Percentiles rank a stretch among this genome's conserved stretches.
These are phyloP conservation scores for Micrasema longulum DNA, from an alignment of 1,140 invertebrate genomes.

Conservation along the genomic window DNA sequence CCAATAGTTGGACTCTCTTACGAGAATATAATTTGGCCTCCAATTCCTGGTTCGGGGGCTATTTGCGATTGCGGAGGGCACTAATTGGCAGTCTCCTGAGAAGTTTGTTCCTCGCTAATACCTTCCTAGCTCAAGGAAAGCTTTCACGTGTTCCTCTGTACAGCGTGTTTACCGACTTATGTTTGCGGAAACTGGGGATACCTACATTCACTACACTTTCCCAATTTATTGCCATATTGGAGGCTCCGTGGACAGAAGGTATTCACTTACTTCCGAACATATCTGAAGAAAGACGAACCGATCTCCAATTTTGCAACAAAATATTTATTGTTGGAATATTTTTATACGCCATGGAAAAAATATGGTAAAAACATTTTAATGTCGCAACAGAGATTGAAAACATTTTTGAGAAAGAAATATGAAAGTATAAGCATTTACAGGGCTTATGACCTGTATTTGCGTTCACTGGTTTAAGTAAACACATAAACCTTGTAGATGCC, in stretches of 20 bases:
- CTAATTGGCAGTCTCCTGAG: conserved; percentile 42
- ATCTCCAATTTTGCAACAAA: too few species aligned
- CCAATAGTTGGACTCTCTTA: conserved; percentile 31
- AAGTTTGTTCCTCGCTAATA: conserved; percentile 46
- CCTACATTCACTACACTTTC: conserved; percentile 3
- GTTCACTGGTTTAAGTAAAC: too few species aligned
- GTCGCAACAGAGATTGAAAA: too few species aligned
- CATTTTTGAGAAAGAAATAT: too few species aligned
- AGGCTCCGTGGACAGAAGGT: background rate
- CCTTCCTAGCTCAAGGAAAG: conserved; percentile 39
- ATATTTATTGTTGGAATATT: too few species aligned
- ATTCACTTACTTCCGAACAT: background rate
- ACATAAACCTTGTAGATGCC: too few species aligned
- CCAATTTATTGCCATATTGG: conserved; percentile 7
- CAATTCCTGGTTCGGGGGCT: conserved; percentile 24
- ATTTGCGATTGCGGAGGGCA: conserved; percentile 27
- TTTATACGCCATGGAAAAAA: too few species aligned
- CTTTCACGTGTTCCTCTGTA: conserved; percentile 42
- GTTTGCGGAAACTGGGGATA: conserved; percentile 3
- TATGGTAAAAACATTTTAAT: too few species aligned
- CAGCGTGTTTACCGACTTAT: conserved; percentile 33
- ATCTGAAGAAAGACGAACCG: too few species aligned
- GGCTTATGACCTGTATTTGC: too few species aligned
- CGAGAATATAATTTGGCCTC: conserved; percentile 38
- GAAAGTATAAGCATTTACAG: too few species aligned